Evolutionary conservation across 2,113 vertebrate species (phyloP).

Genomic region (Cnemophilus loriae): DNA sequence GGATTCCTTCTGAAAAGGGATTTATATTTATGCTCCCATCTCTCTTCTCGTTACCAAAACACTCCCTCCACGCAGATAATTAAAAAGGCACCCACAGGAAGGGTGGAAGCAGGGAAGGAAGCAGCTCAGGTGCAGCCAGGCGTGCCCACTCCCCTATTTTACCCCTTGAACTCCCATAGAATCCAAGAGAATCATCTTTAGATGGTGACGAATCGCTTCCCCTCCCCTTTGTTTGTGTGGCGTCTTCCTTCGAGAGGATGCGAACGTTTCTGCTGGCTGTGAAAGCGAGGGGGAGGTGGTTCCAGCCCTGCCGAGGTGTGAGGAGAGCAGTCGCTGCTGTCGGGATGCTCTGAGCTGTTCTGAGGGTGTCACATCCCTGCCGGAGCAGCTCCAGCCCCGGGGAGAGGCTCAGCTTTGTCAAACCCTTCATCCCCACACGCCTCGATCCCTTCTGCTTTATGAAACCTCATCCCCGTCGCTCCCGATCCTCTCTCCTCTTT

Average conservation of each 20-base stretch:
- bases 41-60: neutral
- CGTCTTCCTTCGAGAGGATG: neutral
- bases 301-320: neutral
- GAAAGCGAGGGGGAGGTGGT: neutral
- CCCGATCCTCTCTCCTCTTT: neutral
- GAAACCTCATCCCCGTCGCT: neutral
- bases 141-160: fast-evolving
- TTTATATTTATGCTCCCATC: neutral
- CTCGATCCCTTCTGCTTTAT: neutral
- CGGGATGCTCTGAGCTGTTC: fast-evolving
- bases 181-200: neutral
- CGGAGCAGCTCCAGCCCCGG: neutral
- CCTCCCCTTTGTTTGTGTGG: neutral
- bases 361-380: neutral
- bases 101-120: neutral
- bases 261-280: neutral
- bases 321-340: neutral
- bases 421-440: neutral
- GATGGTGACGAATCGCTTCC: neutral
- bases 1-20: neutral
- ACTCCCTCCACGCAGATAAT: neutral
- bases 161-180: neutral
- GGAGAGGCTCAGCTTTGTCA: neutral
- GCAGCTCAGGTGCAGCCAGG: neutral
- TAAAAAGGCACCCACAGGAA: neutral